Conservation (phyloP, 2,888 invertebrate species). For the Catocala fraxini region DNA sequence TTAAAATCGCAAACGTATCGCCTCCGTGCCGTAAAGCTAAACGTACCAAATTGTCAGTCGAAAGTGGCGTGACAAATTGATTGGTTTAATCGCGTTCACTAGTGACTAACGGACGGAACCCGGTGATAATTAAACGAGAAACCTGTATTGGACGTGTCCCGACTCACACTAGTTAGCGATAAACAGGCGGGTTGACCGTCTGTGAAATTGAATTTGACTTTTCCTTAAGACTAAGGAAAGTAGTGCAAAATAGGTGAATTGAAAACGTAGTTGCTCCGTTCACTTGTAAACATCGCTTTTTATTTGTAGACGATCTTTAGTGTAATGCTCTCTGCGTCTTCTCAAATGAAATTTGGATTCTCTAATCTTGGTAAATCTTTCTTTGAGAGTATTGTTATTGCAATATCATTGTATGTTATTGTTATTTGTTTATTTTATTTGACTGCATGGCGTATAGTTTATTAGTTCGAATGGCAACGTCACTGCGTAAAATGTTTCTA, state of each 20-base stretch:
- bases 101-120: conserved; percentile 51
- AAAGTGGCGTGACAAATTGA: conserved; percentile 57
- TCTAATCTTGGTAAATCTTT: conserved; percentile 5
- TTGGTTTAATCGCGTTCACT: conserved; percentile 55
- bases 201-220: conserved; percentile 55
- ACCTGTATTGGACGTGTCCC: conserved; percentile 53
- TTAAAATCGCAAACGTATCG: conserved; percentile 32
- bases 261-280: conserved; percentile 43
- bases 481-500: no score
- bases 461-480: no score
- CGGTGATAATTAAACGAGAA: conserved; percentile 54
- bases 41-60: conserved; percentile 44
- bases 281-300: conserved; percentile 42
- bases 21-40: conserved; percentile 30
- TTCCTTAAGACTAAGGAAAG: conserved; percentile 50
- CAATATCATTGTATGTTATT: neutral
- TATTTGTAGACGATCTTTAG: conserved; percentile 28
- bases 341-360: conserved; percentile 6
- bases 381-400: conserved; percentile 2
- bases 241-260: conserved; percentile 54
- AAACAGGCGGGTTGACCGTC: conserved; percentile 50
- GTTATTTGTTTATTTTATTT: no score
- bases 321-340: conserved; percentile 21
- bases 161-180: conserved; percentile 43
- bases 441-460: no score